A percentile compares a stretch with the other conserved stretches of the same genome.
These are phyloP conservation scores for Agrotis puta DNA, from an alignment of 2,888 invertebrate genomes.

Conservation along the genomic window DNA sequence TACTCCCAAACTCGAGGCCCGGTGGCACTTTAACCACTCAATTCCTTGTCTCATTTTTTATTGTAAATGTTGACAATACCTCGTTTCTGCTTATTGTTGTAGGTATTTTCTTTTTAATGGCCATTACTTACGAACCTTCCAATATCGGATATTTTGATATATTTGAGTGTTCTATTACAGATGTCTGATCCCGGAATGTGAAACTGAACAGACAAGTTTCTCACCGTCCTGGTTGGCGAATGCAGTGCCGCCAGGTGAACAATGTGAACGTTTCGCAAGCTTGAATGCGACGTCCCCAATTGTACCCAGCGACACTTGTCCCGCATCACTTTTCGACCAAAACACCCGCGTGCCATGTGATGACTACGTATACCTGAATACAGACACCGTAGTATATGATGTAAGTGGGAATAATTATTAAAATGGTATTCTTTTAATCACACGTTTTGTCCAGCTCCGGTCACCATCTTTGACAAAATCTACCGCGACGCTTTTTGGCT, in stretches of 20 bases:
- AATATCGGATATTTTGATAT: neutral
- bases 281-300: slow-evolving; percentile 24
- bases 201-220: slow-evolving; percentile 71
- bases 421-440: neutral
- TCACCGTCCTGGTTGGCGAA: slow-evolving; percentile 84
- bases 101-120: neutral
- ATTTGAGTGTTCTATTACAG: slow-evolving; percentile 60
- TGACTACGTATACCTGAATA: slow-evolving; percentile 77
- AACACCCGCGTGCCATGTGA: slow-evolving; percentile 70
- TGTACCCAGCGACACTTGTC: slow-evolving; percentile 68
- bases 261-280: slow-evolving; percentile 85
- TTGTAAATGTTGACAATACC: neutral
- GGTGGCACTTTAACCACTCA: neutral
- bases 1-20: no score
- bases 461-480: neutral
- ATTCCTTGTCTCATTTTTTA: neutral
- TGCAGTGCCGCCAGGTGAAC: slow-evolving; percentile 83
- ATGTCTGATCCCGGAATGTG: slow-evolving; percentile 80
- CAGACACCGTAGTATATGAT: slow-evolving; percentile 81
- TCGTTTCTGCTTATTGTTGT: neutral
- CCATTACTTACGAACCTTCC: no score
- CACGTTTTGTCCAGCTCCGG: neutral
- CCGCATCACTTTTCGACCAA: slow-evolving; percentile 75
- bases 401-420: slow-evolving; percentile 74
- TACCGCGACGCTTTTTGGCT: no score